Percentiles rank a stretch among this genome's conserved stretches.
Evolutionary conservation across 37 sponge, comb jelly and placozoan genomes (phyloP).

Genomic region (Dysidea cf. avara): DNA sequence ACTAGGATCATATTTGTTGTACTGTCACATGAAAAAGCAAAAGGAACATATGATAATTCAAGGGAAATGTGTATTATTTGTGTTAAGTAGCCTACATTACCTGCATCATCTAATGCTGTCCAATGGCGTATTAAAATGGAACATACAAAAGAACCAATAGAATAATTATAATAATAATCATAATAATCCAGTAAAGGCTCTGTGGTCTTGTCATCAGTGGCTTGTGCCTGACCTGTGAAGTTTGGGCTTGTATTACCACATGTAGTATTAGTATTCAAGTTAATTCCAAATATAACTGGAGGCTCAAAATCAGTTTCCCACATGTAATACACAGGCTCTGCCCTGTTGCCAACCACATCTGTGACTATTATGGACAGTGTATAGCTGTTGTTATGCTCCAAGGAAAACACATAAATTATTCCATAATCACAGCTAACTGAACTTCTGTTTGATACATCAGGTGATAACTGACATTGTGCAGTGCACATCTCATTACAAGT

Average conservation of each 20-base stretch:
- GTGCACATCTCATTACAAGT: conserved; percentile 17
- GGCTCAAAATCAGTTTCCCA: conserved; percentile 41
- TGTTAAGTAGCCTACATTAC: conserved; percentile 11
- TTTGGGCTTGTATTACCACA: conserved; percentile 12
- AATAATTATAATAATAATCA: conserved; percentile 6
- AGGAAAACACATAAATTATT: too few relatives aligned
- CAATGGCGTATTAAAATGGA: conserved; percentile 30
- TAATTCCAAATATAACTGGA: conserved; percentile 7
- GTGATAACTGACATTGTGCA: background rate
- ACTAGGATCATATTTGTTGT: background rate
- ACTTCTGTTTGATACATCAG: too few relatives aligned
- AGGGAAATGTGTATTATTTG: conserved; percentile 26
- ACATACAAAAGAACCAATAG: too few relatives aligned
- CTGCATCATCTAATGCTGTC: conserved; percentile 41
- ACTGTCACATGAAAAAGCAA: conserved; percentile 17
- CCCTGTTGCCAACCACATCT: conserved; percentile 43
- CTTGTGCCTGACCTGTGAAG: conserved; percentile 22
- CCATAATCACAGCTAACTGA: too few relatives aligned
- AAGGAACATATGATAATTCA: conserved; percentile 5
- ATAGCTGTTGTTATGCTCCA: too few relatives aligned
- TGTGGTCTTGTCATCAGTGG: conserved; percentile 9
- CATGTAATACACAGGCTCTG: background rate
- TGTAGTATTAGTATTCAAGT: background rate
- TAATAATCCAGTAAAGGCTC: background rate
- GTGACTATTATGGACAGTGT: conserved; percentile 28